Conservation (phyloP, 2,797 vertebrate species). For the Knipowitschia caucasica region DNA sequence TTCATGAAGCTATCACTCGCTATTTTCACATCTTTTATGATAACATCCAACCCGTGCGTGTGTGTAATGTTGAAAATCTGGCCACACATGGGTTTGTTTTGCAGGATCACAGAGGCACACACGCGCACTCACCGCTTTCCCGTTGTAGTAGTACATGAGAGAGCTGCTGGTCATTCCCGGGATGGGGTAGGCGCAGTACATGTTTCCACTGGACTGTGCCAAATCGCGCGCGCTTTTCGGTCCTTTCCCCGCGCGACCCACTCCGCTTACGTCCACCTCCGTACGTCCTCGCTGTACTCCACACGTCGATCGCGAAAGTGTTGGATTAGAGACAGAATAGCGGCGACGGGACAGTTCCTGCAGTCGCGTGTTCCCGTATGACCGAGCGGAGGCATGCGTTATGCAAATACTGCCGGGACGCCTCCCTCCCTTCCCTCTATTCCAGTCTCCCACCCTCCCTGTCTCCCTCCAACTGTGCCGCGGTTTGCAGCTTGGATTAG, state of each 20-base stretch:
- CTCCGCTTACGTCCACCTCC: neutral
- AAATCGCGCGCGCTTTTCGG: neutral
- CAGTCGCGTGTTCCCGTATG: slow-evolving; percentile 96
- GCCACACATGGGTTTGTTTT: too few relatives aligned
- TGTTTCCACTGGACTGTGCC: slow-evolving; percentile 63
- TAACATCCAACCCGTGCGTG: too few relatives aligned
- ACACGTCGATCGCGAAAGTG: too few relatives aligned
- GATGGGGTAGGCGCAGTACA: slow-evolving; percentile 96
- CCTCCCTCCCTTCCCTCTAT: slow-evolving; percentile 28
- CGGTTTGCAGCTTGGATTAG: slow-evolving; percentile 69
- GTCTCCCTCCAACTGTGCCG: slow-evolving; percentile 49
- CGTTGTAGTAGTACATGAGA: slow-evolving; percentile 96
- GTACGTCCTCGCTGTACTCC: neutral
- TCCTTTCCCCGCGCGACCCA: neutral
- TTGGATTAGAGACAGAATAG: neutral
- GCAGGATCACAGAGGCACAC: neutral
- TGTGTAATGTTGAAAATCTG: too few relatives aligned
- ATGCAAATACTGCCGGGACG: slow-evolving; percentile 78
- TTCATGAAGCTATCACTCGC: too few relatives aligned
- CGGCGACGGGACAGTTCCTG: slow-evolving; percentile 78
- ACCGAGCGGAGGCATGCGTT: slow-evolving; percentile 89
- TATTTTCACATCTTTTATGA: too few relatives aligned
- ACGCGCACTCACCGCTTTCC: slow-evolving; percentile 85
- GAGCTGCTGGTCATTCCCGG: slow-evolving; percentile 91
- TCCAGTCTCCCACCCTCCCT: neutral